Evolutionary conservation across 1,140 invertebrate species (phyloP), one percentile per base, ranked within the genome.

Genomic region (Amyelois transitella): DNA sequence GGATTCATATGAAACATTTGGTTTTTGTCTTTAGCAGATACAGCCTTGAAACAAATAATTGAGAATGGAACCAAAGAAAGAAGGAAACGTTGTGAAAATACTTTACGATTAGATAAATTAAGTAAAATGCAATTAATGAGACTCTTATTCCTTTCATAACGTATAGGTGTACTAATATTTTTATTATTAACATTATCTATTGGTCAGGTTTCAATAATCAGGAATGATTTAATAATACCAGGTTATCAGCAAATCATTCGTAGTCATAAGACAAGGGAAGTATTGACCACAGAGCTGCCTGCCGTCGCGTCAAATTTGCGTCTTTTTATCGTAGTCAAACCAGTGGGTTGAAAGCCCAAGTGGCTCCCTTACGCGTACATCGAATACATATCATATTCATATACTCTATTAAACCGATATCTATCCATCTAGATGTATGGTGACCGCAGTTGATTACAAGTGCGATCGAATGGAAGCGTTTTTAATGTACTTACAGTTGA

Each of bases 381-480:
- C 58, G 56, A 61, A 60, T 61, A 48, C 66, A 69, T 69, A 70
- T 78, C 77, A 64, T 78, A 79, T 78, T 82, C 79, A 78, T 67
- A 82, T 72, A 84, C 63, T 62, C 75, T 74, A 77, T 82, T 86
- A 79, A 83, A 75, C 83, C 64, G 69, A 75, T 76, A 74, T 38
- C 32, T 14, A 38, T 71, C 71, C 74, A 81, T 69, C 58, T 61
- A 47, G 54, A 66, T 63, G 69, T 58, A 76, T 60, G 64, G 56
- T 71, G 61, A 79, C 72, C 72, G 58, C 75, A 73, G 48, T 49
- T 59, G 52, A 47, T 62, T 63, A 60, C 51, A 49, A 28, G 32
- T 50, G 47, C 54, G 49, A 43, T 56, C 54, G 54, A 24, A 56
- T 50, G 38, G 49, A 48, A 56, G 48, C 32, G n/a, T 28, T 50